Conservation (phyloP, 2,888 invertebrate species). For the Coelinius sp. region DNA sequence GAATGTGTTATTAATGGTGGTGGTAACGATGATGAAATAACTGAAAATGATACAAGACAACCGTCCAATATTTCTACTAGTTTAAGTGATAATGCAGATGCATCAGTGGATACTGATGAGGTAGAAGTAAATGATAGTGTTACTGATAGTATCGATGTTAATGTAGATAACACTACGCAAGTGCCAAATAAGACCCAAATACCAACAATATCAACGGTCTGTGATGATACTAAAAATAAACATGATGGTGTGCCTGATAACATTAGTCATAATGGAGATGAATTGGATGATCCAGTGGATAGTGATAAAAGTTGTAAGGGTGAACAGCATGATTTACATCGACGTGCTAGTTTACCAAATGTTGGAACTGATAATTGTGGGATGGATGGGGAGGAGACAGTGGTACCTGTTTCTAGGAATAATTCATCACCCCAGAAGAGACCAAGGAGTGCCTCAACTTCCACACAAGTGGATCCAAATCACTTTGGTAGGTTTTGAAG, state of each 20-base stretch:
- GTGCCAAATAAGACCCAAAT: constrained; percentile 72
- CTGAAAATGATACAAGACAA: constrained; percentile 62
- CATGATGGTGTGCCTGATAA: constrained; percentile 68
- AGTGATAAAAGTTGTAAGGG: constrained; percentile 46
- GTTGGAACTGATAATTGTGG: constrained; percentile 62
- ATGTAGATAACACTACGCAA: constrained; percentile 69
- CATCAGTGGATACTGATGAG: constrained; percentile 56
- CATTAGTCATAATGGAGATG: constrained; percentile 64
- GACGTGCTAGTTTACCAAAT: constrained; percentile 77
- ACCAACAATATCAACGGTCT: constrained; percentile 81
- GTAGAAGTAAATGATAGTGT: constrained; percentile 65
- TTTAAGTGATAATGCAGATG: constrained; percentile 66
- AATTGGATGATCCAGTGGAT: constrained; percentile 59
- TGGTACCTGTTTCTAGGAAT: constrained; percentile 64
- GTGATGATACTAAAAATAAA: constrained; percentile 77
- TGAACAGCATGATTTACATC: constrained; percentile 66
- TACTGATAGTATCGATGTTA: constrained; percentile 67
- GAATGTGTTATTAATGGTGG: constrained; percentile 18
- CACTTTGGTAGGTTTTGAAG: constrained; percentile 80
- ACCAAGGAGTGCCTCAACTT: constrained; percentile 84
- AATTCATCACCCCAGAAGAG: constrained; percentile 78
- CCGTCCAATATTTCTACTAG: constrained; percentile 71
- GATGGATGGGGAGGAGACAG: constrained; percentile 65
- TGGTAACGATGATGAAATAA: constrained; percentile 62
- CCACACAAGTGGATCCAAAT: constrained; percentile 88